Evolutionary conservation across 2,797 vertebrate species (phyloP).

Genomic region (Paedocypris micromegethes): DNA sequence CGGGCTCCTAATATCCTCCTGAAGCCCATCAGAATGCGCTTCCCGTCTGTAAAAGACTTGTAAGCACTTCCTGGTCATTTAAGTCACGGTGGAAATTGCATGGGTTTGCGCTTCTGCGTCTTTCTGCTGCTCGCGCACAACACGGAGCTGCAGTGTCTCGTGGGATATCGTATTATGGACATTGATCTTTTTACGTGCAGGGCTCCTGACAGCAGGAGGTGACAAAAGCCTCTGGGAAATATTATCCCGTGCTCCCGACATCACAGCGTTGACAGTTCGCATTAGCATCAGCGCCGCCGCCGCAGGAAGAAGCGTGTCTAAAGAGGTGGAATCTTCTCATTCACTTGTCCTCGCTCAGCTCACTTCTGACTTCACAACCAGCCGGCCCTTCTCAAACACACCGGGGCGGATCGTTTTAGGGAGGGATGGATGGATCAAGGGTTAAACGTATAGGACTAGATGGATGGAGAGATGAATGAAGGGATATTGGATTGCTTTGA

Average conservation of each 20-base stretch:
- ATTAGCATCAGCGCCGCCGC: conserved; percentile 40
- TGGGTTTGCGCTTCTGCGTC: background rate
- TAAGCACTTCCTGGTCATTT: background rate
- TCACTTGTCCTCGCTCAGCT: too few species aligned
- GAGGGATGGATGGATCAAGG: too few species aligned
- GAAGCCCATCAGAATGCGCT: conserved; percentile 2
- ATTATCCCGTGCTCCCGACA: conserved; percentile 34
- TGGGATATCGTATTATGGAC: conserved; percentile 38
- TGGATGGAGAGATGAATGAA: too few species aligned
- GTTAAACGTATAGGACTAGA: too few species aligned
- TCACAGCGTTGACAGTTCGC: conserved; percentile 44
- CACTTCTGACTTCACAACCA: too few species aligned
- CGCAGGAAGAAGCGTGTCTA: conserved; percentile 24
- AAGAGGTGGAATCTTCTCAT: background rate
- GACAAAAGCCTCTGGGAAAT: conserved; percentile 48
- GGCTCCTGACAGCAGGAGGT: conserved; percentile 46
- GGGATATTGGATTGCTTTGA: too few species aligned
- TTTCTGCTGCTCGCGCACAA: conserved; percentile 28
- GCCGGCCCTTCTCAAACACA: too few species aligned
- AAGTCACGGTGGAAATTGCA: background rate
- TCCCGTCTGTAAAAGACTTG: conserved; percentile 2
- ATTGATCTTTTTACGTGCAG: conserved; percentile 41
- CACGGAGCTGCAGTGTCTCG: conserved; percentile 13
- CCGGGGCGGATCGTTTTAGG: too few species aligned
- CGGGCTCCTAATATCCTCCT: too few species aligned